Conservation (phyloP, 2,113 vertebrate genomes). For the Tragelaphus imberbis region DNA sequence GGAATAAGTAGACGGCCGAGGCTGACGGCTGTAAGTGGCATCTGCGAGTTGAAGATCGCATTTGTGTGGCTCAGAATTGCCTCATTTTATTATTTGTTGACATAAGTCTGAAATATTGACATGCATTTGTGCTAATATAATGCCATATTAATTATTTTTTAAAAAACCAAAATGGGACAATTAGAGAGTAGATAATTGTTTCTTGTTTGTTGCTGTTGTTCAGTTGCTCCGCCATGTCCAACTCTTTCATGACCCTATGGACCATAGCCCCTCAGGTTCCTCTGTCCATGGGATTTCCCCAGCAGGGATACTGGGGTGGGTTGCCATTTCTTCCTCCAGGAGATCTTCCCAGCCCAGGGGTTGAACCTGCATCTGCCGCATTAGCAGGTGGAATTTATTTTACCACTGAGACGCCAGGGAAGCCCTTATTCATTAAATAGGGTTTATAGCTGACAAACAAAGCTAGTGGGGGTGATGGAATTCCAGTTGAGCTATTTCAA, state of each 20-base stretch:
- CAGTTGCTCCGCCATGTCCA: background rate
- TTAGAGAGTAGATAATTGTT: background rate
- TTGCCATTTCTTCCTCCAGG: background rate
- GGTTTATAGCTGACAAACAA: background rate
- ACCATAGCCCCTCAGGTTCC: background rate
- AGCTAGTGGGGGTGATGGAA: background rate
- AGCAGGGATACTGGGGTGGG: background rate
- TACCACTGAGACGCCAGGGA: background rate
- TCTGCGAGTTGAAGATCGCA: accelerated
- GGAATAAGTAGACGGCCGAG: accelerated
- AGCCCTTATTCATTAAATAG: background rate
- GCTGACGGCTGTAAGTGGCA: too few species aligned
- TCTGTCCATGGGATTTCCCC: background rate
- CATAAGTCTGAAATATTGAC: background rate
- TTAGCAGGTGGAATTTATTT: background rate
- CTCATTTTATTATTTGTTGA: background rate
- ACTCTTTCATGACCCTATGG: background rate
- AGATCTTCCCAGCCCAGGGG: background rate
- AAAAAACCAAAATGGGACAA: background rate
- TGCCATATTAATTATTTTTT: background rate
- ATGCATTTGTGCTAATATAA: background rate
- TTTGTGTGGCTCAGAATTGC: background rate
- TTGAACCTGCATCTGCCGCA: background rate
- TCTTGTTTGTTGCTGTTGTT: background rate
- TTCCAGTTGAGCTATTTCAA: background rate